phyloP scores from a whole-genome alignment of 2,888 invertebrate genomes.

The Aspidiotus destructor region DNA sequence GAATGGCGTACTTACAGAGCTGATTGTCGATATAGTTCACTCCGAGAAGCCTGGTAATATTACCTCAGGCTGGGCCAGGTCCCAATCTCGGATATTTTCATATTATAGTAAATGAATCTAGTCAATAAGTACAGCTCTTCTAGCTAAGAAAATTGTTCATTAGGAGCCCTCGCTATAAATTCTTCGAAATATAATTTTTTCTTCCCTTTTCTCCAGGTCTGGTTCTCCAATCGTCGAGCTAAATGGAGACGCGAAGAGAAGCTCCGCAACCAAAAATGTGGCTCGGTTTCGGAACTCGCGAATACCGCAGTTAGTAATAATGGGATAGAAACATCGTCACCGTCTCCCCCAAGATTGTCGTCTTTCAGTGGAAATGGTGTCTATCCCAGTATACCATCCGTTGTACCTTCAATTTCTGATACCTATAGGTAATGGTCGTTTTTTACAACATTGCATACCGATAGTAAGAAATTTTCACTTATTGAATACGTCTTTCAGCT shows the following conservation, averaged over 20 bases:
- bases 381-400: slow-evolving; percentile 51
- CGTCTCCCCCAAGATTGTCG: slow-evolving; percentile 37
- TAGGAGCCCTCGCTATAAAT: too few relatives aligned
- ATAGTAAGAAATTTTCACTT: not conserved
- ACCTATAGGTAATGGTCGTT: slow-evolving; percentile 58
- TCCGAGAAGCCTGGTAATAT: too few relatives aligned
- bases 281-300: slow-evolving; percentile 42
- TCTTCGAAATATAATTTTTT: too few relatives aligned
- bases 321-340: slow-evolving; percentile 18
- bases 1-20: too few relatives aligned
- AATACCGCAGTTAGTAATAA: slow-evolving; percentile 41
- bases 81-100: too few relatives aligned
- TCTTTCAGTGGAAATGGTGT: slow-evolving; percentile 49
- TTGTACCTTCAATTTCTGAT: slow-evolving; percentile 43
- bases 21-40: too few relatives aligned
- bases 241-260: slow-evolving; percentile 99
- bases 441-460: not conserved
- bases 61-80: too few relatives aligned
- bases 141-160: too few relatives aligned
- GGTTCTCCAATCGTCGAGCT: slow-evolving; percentile 98
- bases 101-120: too few relatives aligned
- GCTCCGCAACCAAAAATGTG: slow-evolving; percentile 66
- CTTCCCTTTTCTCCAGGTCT: slow-evolving; percentile 59
- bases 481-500: slow-evolving; percentile 10
- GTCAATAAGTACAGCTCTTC: too few relatives aligned